Evolutionary conservation across 2,113 vertebrate species (phyloP), one percentile per base, ranked within the genome.

Genomic region (Zosterops pallidus): DNA sequence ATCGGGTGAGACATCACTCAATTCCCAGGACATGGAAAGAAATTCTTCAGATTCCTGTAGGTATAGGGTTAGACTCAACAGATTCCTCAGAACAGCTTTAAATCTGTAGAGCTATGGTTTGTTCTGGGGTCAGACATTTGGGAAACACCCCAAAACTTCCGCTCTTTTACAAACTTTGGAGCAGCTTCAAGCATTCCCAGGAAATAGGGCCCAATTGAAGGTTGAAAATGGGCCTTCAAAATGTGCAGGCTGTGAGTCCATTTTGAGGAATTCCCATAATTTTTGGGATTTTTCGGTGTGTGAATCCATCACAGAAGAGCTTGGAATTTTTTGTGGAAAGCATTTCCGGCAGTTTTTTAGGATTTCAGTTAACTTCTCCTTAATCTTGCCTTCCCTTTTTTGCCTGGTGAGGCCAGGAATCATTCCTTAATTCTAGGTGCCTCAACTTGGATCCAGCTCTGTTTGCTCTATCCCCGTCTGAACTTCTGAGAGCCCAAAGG

Each of bases 141-240:
- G 17, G 24, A 3, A 35, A 33, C 21, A 3, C 6, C 11, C 20
- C 47, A 9, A 9, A 46, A n/a, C 6, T 5, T 16, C 9, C 0
- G 1, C 15, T 59, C 12, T 49, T 80, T 13, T 41, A 56, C 26
- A 19, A 13, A 31, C 7, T 47, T 42, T 3, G 39, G 29, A 41
- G 53, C 49, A 31, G n/a, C 42, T 24, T 46, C 39, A 44, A 0
- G 14, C 22, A 0, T 53, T 44, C 9, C 26, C 1, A 0, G 47
- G 33, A 74, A 62, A 17, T 0, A 1, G 1, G 0, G 12, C 7
- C 5, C 3, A 1, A 8, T 5, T n/a, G 16, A 24, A 29, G 23
- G 29, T 4, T 79, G 23, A 44, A 9, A 5, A 37, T 5, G 52
- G 20, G 8, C n/a, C 5, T 33, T 7, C 26, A 4, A 3, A 42